Percentiles rank a stretch among this genome's conserved stretches.
These are phyloP conservation scores for Corythornis leucogaster DNA, from an alignment of 2,797 vertebrate species.

Conservation along the genomic window DNA sequence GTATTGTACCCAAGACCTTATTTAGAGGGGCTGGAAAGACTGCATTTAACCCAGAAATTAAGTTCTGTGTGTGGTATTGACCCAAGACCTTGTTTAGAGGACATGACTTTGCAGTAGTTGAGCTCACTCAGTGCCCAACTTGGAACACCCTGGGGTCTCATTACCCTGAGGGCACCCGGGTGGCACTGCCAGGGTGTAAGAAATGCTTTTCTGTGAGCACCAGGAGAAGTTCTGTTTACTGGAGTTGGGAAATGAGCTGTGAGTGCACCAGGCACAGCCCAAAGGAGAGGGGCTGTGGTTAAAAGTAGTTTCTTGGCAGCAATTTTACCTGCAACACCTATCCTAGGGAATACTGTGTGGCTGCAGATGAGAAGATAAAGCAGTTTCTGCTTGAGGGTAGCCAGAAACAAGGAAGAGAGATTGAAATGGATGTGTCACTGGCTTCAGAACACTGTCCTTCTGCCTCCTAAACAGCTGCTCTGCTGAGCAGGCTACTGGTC, in stretches of 20 bases:
- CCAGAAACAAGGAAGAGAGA: not conserved
- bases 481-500: not conserved
- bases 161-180: not conserved
- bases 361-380: not conserved
- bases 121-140: not conserved
- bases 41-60: not conserved
- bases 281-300: not conserved
- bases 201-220: not conserved
- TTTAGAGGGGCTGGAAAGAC: not conserved
- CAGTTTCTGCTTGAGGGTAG: not conserved
- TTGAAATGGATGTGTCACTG: fast-evolving
- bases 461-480: not conserved
- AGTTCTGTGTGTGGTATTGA: not conserved
- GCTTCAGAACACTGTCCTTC: not conserved
- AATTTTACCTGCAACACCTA: not conserved
- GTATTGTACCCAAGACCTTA: not conserved
- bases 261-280: not conserved
- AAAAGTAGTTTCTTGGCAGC: not conserved
- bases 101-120: not conserved
- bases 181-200: not conserved
- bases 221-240: not conserved
- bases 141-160: not conserved
- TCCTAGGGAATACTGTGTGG: not conserved
- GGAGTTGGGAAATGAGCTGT: not conserved
- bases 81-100: not conserved